phyloP scores from a whole-genome alignment of 1,140 invertebrate species.

The Linepithema humile region DNA sequence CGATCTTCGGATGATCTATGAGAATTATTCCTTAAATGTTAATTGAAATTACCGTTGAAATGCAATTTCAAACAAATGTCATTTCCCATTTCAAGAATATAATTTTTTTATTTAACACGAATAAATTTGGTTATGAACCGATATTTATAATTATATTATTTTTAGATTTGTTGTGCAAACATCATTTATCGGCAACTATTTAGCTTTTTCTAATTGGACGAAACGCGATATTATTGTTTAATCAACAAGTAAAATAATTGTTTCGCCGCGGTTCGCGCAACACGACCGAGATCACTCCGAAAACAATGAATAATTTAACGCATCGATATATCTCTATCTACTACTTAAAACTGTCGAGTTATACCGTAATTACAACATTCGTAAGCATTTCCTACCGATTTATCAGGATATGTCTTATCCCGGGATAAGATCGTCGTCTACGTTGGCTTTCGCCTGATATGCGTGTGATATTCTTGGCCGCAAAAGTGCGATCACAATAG shows the following conservation, averaged over 20 bases:
- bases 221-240: neutral
- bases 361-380: constrained; percentile 28
- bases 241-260: neutral
- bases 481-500: constrained; percentile 77
- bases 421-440: constrained; percentile 58
- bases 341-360: constrained; percentile 49
- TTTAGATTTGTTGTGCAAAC: neutral
- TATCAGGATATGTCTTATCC: constrained; percentile 53
- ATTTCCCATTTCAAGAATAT: neutral
- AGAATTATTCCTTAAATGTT: neutral
- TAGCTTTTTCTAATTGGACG: neutral
- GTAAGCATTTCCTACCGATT: constrained; percentile 51
- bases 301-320: constrained; percentile 45
- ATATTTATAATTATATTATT: neutral
- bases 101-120: constrained; percentile 3
- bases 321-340: constrained; percentile 26
- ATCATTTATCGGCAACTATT: neutral
- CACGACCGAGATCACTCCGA: neutral
- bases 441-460: constrained; percentile 79
- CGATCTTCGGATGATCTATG: neutral
- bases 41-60: neutral
- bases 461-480: constrained; percentile 81
- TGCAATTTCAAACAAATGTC: neutral
- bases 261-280: constrained; percentile 22
- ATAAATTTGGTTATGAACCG: neutral